Base-by-base conservation (phyloP, 2,113 vertebrate species). In the Xiphophorus hellerii region DNA sequence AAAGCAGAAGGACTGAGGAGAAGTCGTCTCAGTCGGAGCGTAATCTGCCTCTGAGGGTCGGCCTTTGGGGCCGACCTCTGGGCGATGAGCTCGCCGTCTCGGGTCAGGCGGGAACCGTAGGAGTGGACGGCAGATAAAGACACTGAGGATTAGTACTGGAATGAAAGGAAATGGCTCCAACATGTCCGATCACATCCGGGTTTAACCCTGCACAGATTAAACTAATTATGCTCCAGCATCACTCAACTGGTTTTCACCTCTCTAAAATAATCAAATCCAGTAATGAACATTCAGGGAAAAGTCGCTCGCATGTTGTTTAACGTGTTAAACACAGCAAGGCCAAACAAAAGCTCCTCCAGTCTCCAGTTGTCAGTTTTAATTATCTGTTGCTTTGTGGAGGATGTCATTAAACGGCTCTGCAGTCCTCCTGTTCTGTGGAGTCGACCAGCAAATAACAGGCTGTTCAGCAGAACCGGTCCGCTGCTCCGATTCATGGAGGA, bases 261-360 rank as follows among this genome's bases (percentile, higher is more conserved):
- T 37, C 66, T 82, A 82, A 76, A 80, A 89, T 84, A 82, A 81
- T 84, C 88, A 73, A 83, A 89, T 75, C 80, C 85, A 62, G 74
- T 84, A 84, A 89, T 89, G 82, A 85, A 74, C 78, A 77, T 83
- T 80, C 69, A 62, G 77, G 82, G 77, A 81, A 73, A 62, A 75
- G 74, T 77, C 83, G 0, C 54, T 82, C 72, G 63, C 62, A 39
- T 22, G 58, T 39, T 66, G 72, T 71, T 85, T 71, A 83, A 54
- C 72, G 73, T 66, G 83, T 74, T 86, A 69, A 86, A 86, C 77
- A 76, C 69, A 70, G 76, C 33, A 29, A 68, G 72, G 73, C 74
- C 70, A 8, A 54, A 81, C 71, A 69, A 76, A 67, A 76, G 78
- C 70, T 73, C 31, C 63, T 73, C 74, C 71, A 75, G 77, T 86